Evolutionary conservation across 2,797 vertebrate species (phyloP).

Genomic region (Glyptemys insculpta): DNA sequence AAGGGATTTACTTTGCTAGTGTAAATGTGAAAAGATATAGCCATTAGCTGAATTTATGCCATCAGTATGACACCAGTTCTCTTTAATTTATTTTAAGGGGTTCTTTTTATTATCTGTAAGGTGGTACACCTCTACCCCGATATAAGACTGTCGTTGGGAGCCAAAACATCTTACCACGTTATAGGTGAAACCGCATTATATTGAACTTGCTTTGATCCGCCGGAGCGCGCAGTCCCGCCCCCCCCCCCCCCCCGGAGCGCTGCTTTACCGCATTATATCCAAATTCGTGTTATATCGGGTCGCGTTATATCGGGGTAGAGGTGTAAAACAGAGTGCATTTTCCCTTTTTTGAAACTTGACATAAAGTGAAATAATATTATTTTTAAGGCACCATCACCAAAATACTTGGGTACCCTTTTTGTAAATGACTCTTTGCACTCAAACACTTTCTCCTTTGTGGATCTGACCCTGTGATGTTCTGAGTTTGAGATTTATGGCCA

Average conservation of each 20-base stretch:
- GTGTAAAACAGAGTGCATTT: neutral
- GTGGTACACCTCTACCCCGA: neutral
- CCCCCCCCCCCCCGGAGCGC: too few species aligned
- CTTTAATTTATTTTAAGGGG: neutral
- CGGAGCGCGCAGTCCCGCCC: too few species aligned
- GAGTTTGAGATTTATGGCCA: neutral
- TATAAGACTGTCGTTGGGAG: too few species aligned
- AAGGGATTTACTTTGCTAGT: neutral
- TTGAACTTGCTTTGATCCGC: too few species aligned
- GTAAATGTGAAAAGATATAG: neutral
- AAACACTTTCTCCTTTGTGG: conserved; percentile 16
- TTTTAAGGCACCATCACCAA: conserved; percentile 45
- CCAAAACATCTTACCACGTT: too few species aligned
- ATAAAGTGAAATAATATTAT: conserved; percentile 51
- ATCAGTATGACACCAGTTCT: neutral
- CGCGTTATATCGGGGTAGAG: too few species aligned
- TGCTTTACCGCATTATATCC: too few species aligned
- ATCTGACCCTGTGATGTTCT: neutral
- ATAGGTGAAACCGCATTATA: too few species aligned
- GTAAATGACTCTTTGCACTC: conserved; percentile 34
- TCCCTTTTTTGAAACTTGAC: neutral
- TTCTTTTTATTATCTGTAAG: conserved; percentile 8
- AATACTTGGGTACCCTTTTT: conserved; percentile 48
- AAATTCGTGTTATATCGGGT: too few species aligned
- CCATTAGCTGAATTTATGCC: neutral